These are phyloP conservation scores for Rhyacophila evoluta DNA, from an alignment of 2,888 invertebrate genomes.

Conservation along the genomic window DNA sequence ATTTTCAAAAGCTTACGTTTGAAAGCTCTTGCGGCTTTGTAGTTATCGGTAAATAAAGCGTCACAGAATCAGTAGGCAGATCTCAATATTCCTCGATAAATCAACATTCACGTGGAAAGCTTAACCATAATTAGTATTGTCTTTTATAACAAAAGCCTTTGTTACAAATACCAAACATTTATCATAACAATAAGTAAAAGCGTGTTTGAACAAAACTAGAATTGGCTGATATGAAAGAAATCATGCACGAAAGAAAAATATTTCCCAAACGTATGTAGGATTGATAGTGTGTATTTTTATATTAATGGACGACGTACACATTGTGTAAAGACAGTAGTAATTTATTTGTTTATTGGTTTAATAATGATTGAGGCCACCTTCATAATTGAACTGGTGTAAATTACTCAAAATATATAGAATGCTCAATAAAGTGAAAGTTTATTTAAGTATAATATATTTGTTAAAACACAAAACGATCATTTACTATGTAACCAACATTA, in stretches of 20 bases:
- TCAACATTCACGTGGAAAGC: not conserved
- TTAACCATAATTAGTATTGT: slow-evolving; percentile 13
- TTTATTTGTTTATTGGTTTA: not conserved
- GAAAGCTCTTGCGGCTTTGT: not conserved
- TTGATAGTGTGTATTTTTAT: not conserved
- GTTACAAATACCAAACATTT: not conserved
- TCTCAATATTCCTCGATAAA: not conserved
- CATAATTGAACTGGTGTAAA: no score
- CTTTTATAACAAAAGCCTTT: not conserved
- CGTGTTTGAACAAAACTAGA: not conserved
- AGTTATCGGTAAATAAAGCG: not conserved
- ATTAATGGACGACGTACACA: not conserved
- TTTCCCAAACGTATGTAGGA: no score
- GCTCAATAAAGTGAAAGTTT: no score
- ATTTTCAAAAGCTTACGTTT: not conserved
- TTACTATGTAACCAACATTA: no score
- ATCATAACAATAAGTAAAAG: not conserved
- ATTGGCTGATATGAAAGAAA: not conserved
- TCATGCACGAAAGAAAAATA: not conserved
- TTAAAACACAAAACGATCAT: no score
- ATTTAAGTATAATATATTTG: no score
- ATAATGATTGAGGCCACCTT: no score
- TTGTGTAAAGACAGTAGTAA: not conserved
- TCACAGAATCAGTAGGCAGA: not conserved
- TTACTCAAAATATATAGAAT: no score